Conservation (phyloP, 2,797 vertebrate species). For the Cygnus olor region DNA sequence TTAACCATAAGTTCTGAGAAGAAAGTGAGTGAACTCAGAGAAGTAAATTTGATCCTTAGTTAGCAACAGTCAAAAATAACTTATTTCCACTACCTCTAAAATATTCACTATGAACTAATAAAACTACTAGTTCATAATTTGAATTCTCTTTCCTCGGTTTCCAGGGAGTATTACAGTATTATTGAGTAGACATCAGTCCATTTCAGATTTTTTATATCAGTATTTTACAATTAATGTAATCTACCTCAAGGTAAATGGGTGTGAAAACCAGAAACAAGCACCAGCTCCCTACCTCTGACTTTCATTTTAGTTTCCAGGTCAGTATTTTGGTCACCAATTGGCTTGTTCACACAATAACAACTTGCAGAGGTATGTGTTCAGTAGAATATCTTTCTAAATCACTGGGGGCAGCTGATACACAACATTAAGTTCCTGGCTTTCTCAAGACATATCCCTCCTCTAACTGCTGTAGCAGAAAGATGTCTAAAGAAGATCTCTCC, state of each 20-base stretch:
- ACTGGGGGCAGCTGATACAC: background rate
- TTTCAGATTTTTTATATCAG: background rate
- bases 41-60: background rate
- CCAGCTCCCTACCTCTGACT: background rate
- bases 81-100: background rate
- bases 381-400: background rate
- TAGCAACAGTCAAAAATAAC: background rate
- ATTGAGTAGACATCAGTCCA: background rate
- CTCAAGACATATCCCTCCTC: background rate
- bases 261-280: background rate
- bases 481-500: background rate
- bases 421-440: background rate
- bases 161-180: background rate
- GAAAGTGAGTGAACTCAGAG: background rate
- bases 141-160: background rate
- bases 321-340: background rate
- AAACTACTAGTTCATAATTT: background rate
- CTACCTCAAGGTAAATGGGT: background rate
- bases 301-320: background rate
- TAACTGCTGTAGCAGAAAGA: background rate
- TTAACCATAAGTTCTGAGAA: background rate
- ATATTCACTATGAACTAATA: background rate
- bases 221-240: background rate
- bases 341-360: background rate
- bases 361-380: background rate